Evolutionary conservation across 2,888 invertebrate species (phyloP).

Genomic region (Leucophenga montana): DNA sequence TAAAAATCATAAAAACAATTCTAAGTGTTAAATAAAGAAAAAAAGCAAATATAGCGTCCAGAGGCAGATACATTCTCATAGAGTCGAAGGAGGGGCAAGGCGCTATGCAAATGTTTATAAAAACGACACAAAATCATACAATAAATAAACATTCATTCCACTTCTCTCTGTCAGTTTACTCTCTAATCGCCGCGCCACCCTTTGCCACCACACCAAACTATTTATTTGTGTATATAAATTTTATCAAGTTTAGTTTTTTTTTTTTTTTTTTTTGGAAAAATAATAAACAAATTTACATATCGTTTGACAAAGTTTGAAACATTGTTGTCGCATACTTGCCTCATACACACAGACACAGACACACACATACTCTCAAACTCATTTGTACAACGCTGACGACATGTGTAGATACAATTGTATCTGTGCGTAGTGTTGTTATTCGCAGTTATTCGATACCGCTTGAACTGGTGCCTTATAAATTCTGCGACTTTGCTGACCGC

Average conservation of each 20-base stretch:
- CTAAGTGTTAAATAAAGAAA: slow-evolving; percentile 67
- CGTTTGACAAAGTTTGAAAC: slow-evolving; percentile 58
- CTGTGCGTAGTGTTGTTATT: not conserved
- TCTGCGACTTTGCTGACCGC: slow-evolving; percentile 6
- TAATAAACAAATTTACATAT: slow-evolving; percentile 63
- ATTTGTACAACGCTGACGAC: not conserved
- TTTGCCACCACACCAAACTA: not conserved
- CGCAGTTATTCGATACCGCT: not conserved
- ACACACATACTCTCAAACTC: slow-evolving; percentile 30
- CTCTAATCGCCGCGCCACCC: not conserved
- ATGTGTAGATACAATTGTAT: not conserved
- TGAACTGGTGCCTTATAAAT: not conserved
- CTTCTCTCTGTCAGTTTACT: slow-evolving; percentile 36
- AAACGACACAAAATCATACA: slow-evolving; percentile 60
- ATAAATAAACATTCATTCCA: slow-evolving; percentile 57
- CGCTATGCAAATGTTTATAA: slow-evolving; percentile 51
- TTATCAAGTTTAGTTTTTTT: slow-evolving; percentile 3
- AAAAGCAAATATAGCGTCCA: not conserved
- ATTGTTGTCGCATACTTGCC: slow-evolving; percentile 46
- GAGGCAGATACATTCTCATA: not conserved
- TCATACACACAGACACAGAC: slow-evolving; percentile 32
- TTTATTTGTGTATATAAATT: slow-evolving; percentile 10
- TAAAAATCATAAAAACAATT: slow-evolving; percentile 72
- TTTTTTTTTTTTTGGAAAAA: slow-evolving; percentile 23
- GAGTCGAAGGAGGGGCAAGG: not conserved